Evolutionary conservation across 2,888 invertebrate species (phyloP).

Genomic region (Allophyes oxyacanthae): DNA sequence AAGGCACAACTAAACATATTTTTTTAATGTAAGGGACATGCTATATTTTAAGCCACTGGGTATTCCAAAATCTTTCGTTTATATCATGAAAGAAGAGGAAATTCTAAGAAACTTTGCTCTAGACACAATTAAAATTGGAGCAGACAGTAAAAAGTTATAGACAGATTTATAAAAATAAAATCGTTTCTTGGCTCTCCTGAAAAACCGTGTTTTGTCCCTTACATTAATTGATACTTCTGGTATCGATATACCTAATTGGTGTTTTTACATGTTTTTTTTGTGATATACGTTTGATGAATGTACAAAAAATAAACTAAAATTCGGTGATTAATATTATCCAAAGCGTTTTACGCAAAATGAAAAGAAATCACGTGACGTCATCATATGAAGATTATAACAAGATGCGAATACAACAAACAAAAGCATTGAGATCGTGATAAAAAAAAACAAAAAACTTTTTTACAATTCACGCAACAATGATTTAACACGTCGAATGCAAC

Average conservation of each 20-base stretch:
- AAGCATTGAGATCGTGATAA: constrained; percentile 56
- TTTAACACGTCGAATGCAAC: constrained; percentile 1
- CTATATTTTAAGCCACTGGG: no score
- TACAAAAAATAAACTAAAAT: background rate
- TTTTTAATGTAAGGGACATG: no score
- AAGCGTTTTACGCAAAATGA: constrained; percentile 43
- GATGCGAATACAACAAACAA: constrained; percentile 42
- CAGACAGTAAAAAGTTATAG: no score
- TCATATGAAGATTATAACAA: constrained; percentile 35
- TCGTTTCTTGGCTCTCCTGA: no score
- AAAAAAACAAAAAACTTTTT: constrained; percentile 12
- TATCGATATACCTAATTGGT: constrained; percentile 31
- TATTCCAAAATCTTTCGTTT: no score
- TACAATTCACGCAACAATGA: constrained; percentile 12
- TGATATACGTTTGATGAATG: constrained; percentile 3
- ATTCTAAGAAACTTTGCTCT: no score
- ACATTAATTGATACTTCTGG: no score
- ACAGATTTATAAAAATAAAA: no score
- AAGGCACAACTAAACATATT: no score
- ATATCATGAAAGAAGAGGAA: no score
- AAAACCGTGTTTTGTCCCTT: no score
- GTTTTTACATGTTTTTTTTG: constrained; percentile 34
- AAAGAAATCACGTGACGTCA: constrained; percentile 24
- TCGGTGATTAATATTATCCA: constrained; percentile 10
- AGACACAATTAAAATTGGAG: no score